These are phyloP conservation scores for Chydorus sphaericus DNA, from an alignment of 2,888 invertebrate genomes.

Conservation along the genomic window DNA sequence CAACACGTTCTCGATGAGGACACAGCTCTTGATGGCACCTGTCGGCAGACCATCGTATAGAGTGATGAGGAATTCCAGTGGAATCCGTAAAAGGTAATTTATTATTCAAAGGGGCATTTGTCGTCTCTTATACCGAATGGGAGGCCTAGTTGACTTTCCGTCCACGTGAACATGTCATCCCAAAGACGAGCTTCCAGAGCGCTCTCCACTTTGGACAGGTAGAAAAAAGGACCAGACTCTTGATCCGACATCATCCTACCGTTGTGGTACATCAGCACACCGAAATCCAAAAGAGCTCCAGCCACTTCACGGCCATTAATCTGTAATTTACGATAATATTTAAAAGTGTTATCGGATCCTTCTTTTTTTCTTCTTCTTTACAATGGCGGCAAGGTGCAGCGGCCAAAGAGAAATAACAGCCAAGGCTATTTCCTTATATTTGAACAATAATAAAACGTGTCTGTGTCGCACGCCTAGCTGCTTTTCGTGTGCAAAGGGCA, in stretches of 20 bases:
- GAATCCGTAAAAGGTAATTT: not conserved
- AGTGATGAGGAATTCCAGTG: not conserved
- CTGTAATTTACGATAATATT: conserved; percentile 1
- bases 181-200: conserved; percentile 48
- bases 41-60: not conserved
- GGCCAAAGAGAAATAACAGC: no score
- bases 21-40: conserved; percentile 52
- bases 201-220: conserved; percentile 53
- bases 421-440: no score
- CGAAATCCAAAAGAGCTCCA: conserved; percentile 54
- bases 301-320: conserved; percentile 41
- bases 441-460: no score
- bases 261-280: conserved; percentile 48
- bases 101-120: not conserved
- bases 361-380: no score
- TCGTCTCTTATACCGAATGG: conserved; percentile 27
- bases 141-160: conserved; percentile 38
- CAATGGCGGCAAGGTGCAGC: no score
- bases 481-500: not conserved
- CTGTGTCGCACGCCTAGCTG: not conserved
- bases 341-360: no score
- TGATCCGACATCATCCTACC: conserved; percentile 37
- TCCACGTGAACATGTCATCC: conserved; percentile 52
- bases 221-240: conserved; percentile 50
- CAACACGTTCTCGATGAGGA: conserved; percentile 53